Evolutionary conservation across 2,888 invertebrate species (phyloP).

Genomic region (Yponomeuta evonymella): DNA sequence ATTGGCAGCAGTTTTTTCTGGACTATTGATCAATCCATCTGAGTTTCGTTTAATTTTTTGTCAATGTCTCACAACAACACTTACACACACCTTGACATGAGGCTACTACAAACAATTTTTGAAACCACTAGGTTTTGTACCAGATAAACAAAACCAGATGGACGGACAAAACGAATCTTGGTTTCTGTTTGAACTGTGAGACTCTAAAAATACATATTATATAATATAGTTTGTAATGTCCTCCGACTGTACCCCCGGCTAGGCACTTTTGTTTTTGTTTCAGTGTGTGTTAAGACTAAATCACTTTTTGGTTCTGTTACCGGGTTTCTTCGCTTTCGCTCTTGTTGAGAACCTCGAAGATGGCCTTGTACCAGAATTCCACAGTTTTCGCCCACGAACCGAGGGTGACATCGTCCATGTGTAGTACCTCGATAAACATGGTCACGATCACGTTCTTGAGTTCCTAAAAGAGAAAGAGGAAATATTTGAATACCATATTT

Average conservation of each 20-base stretch:
- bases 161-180: too few species aligned
- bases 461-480: conserved; percentile 37
- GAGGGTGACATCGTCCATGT: conserved; percentile 51
- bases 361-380: conserved; percentile 66
- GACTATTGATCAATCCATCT: too few species aligned
- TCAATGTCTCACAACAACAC: too few species aligned
- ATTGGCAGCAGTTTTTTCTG: too few species aligned
- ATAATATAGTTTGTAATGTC: background rate
- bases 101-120: too few species aligned
- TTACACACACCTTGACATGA: too few species aligned
- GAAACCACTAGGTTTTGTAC: too few species aligned
- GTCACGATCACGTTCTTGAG: conserved; percentile 62
- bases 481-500: too few species aligned
- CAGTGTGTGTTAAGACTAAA: background rate
- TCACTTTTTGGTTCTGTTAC: background rate
- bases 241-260: background rate
- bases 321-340: background rate
- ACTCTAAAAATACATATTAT: background rate
- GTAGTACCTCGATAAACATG: conserved; percentile 63
- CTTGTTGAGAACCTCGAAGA: conserved; percentile 50
- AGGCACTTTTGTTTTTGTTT: background rate
- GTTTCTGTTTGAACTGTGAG: background rate
- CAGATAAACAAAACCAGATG: too few species aligned
- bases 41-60: too few species aligned
- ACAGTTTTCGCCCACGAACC: conserved; percentile 64